These are phyloP conservation scores for Chrysogorgia sp. DNA, from an alignment of 92 coral and sea anemone genomes.

Conservation along the genomic window DNA sequence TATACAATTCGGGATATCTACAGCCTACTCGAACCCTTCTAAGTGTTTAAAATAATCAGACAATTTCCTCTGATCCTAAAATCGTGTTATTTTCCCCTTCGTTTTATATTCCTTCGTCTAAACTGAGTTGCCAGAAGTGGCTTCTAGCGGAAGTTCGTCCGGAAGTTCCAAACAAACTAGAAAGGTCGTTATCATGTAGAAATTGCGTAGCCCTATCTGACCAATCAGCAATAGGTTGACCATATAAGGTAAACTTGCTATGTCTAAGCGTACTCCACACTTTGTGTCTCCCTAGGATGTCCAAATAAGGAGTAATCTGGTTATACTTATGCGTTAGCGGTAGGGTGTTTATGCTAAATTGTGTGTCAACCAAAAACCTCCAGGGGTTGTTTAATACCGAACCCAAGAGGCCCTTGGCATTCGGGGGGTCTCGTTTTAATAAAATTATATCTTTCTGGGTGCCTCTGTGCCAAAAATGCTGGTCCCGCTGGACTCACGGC, in stretches of 20 bases:
- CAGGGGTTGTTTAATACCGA: not conserved
- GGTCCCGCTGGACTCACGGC: not conserved
- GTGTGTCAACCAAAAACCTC: not conserved
- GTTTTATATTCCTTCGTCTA: too few relatives aligned
- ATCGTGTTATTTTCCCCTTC: too few relatives aligned
- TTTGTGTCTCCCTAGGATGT: constrained; percentile 36
- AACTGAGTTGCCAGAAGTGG: too few relatives aligned
- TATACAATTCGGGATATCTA: too few relatives aligned
- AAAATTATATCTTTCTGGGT: not conserved
- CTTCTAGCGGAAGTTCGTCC: not conserved
- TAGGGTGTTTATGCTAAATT: constrained; percentile 8
- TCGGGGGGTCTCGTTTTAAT: not conserved
- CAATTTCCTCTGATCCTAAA: too few relatives aligned
- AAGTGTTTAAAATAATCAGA: too few relatives aligned
- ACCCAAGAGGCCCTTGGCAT: not conserved
- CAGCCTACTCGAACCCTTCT: too few relatives aligned
- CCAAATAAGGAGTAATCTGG: constrained; percentile 36
- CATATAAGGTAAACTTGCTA: constrained; percentile 15
- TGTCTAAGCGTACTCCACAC: constrained; percentile 9
- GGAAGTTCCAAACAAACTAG: not conserved
- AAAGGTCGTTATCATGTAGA: constrained; percentile 2
- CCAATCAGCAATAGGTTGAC: constrained; percentile 25
- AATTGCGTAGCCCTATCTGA: constrained; percentile 17
- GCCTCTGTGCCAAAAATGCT: not conserved
- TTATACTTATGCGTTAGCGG: constrained; percentile 10